A percentile compares a stretch with the other conserved stretches of the same genome.
Conservation (phyloP, 2,888 invertebrate genomes). For the Tethea ocularis region DNA sequence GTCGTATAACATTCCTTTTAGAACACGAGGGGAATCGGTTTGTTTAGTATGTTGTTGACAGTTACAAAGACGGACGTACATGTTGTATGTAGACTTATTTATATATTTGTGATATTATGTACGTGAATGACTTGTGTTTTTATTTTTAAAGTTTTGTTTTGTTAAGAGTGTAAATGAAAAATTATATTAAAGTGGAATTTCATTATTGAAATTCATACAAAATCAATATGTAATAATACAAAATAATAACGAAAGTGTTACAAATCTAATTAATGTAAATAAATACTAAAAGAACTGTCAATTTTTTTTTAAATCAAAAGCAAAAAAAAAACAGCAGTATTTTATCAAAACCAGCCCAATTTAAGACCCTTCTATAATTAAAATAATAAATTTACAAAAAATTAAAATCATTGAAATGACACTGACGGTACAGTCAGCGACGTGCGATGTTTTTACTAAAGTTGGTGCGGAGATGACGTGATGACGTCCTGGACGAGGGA, state of each 20-base stretch:
- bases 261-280: not conserved
- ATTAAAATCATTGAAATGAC: not conserved
- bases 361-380: too few species aligned
- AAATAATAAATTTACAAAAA: not conserved
- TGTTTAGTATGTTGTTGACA: slow-evolving; percentile 7
- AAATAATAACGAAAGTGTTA: not conserved
- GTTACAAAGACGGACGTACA: slow-evolving; percentile 3
- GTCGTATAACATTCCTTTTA: slow-evolving; percentile 1
- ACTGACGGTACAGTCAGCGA: not conserved
- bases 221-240: not conserved
- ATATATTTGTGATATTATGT: not conserved
- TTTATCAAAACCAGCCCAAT: not conserved
- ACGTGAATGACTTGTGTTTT: not conserved
- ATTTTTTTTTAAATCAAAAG: not conserved
- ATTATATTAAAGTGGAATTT: too few species aligned
- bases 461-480: slow-evolving; percentile 33
- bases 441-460: not conserved
- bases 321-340: not conserved
- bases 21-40: slow-evolving; percentile 5
- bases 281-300: not conserved
- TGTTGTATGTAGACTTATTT: not conserved
- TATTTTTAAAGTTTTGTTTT: too few species aligned
- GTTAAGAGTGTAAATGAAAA: too few species aligned
- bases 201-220: too few species aligned
- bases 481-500: slow-evolving; percentile 76